Base-by-base conservation (phyloP, 2,888 invertebrate species). In the Coenonympha glycerion region DNA sequence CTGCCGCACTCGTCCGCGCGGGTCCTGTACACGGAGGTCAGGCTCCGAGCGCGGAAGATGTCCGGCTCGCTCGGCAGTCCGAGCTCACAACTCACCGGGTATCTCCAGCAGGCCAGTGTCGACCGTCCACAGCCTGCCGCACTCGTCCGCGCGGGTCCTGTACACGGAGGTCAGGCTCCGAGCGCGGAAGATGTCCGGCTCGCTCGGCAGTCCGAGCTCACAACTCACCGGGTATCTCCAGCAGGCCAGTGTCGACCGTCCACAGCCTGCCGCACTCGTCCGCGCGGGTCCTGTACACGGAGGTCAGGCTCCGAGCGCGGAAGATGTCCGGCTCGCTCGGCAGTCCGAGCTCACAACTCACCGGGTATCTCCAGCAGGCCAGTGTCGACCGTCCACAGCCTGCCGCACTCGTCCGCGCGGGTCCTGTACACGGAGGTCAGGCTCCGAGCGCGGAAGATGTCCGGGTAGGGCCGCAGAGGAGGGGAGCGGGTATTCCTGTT, bases 1-100 rank as follows among this genome's bases (percentile, higher is more conserved):
- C 94, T 78, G 34, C 91, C 90, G 60, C 94, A 95, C 1, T 76
- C 72, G 68, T 95, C 95, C 0, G 92, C 89, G 1, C 81, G 86
- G 0, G 92, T 89, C 34, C 95, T 84, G 69, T 94, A 94, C 2
- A 93, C 92, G 0, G 92, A 94, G 1, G 92, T 88, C 8, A 93
- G 24, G 3, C 3, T 3, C 24, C 24, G 3, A 5, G 24, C 24
- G 24, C 24, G 24, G 24, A 8, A 5, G 3, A 8, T 3, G 24
- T 24, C 24, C 8, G 24, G 5, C 5, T 24, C 6, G n/a, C n/a
- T n/a, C n/a, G n/a, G n/a, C n/a, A n/a, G n/a, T n/a, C n/a, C n/a
- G n/a, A n/a, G n/a, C n/a, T 24, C 2, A 24, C 24, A 6, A 24
- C 24, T 24, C 24, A 24, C 24, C 24, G 8, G 24, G 24, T 2